A percentile compares a stretch with the other conserved stretches of the same genome.
phyloP scores from a whole-genome alignment of 2,113 vertebrate genomes.

The Zapus hudsonius region DNA sequence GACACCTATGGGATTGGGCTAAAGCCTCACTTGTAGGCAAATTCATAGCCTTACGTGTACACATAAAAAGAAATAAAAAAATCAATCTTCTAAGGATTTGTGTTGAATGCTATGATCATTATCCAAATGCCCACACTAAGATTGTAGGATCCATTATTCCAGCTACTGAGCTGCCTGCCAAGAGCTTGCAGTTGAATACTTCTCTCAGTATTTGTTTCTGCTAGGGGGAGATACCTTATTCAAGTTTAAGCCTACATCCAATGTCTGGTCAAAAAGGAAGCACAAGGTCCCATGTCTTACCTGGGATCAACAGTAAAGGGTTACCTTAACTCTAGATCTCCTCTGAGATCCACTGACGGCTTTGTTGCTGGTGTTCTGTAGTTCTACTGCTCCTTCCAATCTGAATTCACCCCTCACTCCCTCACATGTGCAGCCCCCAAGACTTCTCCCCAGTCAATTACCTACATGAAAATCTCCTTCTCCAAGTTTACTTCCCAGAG shows the following conservation, averaged over 20 bases:
- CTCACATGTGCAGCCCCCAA: neutral
- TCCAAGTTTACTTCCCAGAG: neutral
- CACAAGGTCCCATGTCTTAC: neutral
- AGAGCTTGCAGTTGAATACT: rapidly evolving
- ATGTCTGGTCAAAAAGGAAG: rapidly evolving
- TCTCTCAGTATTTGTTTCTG: neutral
- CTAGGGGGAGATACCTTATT: too few species aligned
- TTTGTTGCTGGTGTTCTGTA: rapidly evolving
- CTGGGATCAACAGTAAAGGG: neutral
- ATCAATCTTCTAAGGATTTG: neutral
- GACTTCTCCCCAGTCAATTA: too few species aligned
- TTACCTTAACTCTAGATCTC: neutral
- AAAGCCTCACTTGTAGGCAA: neutral
- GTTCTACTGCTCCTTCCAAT: too few species aligned
- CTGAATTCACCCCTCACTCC: neutral
- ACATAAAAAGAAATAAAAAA: neutral
- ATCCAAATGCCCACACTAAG: too few species aligned
- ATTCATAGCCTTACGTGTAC: neutral
- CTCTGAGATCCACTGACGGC: rapidly evolving
- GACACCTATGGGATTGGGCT: neutral
- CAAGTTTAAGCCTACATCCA: neutral
- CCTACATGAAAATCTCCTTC: neutral
- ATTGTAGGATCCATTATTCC: too few species aligned
- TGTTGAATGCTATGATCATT: rapidly evolving
- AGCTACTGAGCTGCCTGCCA: neutral